These are phyloP conservation scores for Porites lutea DNA, from an alignment of 64 coral and sea anemone species.

Conservation along the genomic window DNA sequence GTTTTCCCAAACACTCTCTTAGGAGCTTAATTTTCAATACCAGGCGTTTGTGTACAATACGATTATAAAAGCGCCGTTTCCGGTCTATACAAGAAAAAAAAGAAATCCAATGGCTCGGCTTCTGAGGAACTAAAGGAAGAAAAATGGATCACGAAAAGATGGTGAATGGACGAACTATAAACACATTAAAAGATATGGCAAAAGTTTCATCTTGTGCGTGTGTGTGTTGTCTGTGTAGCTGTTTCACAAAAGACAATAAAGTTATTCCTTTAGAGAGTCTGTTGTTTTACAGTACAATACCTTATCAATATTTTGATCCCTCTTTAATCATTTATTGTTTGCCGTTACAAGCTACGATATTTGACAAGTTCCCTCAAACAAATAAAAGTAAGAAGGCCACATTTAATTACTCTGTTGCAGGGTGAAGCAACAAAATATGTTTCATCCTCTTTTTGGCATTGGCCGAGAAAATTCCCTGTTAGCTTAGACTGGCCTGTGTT, in stretches of 20 bases:
- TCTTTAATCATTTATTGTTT: not conserved
- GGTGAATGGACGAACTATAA: no score
- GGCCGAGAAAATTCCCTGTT: no score
- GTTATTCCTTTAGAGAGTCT: not conserved
- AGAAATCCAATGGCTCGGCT: not conserved
- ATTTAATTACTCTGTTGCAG: no score
- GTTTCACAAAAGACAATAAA: not conserved
- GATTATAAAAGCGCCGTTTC: not conserved
- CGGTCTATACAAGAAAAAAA: no score
- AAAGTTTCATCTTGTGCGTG: not conserved
- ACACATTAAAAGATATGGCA: not conserved
- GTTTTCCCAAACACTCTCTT: not conserved
- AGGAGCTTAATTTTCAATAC: not conserved
- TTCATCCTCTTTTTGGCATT: no score
- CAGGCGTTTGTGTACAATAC: not conserved
- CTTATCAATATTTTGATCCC: slow-evolving; percentile 21
- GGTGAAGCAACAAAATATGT: no score
- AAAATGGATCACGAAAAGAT: not conserved
- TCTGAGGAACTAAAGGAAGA: not conserved
- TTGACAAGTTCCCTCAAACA: no score
- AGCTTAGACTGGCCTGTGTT: no score
- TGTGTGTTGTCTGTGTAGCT: not conserved
- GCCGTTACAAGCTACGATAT: not conserved
- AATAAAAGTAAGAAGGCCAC: no score
- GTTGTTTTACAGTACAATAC: not conserved